Base-by-base conservation (phyloP, 2,888 invertebrate genomes). In the Emmelina monodactyla region DNA sequence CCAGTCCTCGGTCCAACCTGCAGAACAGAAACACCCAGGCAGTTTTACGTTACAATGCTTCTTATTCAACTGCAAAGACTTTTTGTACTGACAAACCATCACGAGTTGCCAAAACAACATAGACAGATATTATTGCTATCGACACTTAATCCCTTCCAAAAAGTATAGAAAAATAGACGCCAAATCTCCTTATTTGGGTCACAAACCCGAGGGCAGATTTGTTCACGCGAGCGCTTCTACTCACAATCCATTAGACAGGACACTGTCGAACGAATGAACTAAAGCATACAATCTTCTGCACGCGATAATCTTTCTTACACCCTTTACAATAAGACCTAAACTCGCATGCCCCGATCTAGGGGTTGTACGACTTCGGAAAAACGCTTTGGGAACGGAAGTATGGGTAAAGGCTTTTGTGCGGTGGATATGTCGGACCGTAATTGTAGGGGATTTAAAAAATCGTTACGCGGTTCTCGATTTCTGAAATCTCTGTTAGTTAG, bases 241-340 rank as follows among this genome's bases (percentile, higher is more conserved):
- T 62, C 63, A 62, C 63, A 59, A 62, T 62, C 63, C 63, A 63
- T 63, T 63, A 63, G 56, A 58, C 55, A 53, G 59, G 58, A 62
- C 63, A 62, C 57, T 37, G 53, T 40, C 53, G 58, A 56, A 55
- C 55, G 61, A 53, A 49, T 53, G 53, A 51, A 53, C 62, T 58
- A 53, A 60, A 62, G 53, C 58, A 58, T 14, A 29, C 29, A 25
- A n/a, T 11, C 5, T 19, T 9, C 19, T 6, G 9, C 19, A 19
- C 5, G 9, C 9, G 9, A 5, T 19, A 9, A 5, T 19, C 9
- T 19, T 19, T 6, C 9, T 7, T 25, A 25, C n/a, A n/a, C n/a
- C 11, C 3, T n/a, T 7, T 9, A 10, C n/a, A 9, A 25, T 25
- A 25, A 25, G n/a, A 11, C 11, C n/a, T 4, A 25, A n/a, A 25